Evolutionary conservation across 1,140 invertebrate genomes (phyloP), one percentile per base, ranked within the genome.

Genomic region (Lasaia peninsularis): DNA sequence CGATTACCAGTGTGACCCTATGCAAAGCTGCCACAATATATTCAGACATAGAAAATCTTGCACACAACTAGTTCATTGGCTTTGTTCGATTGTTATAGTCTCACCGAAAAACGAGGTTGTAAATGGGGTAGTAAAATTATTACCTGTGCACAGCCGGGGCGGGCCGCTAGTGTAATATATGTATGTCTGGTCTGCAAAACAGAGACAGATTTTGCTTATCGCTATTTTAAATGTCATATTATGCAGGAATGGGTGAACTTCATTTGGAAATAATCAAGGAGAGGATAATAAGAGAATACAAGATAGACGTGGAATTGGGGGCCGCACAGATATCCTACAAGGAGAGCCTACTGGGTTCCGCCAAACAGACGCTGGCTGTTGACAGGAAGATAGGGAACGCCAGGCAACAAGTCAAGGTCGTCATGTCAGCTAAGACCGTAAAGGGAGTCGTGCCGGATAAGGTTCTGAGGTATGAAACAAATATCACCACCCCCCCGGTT

Each of bases 191-290:
- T 7, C 24, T 28, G 24, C 24, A 28, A 28, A 28, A 28, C 24
- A 4, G 0, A 6, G 2, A 28, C 8, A 4, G 24, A 28, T 6
- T 28, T 28, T 28, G 5, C 5, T 28, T 28, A 7, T 28, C 5
- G 8, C 4, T 4, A 28, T 28, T 28, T 7, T 28, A 7, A 28
- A 28, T 28, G 24, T 28, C 24, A 4, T 7, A 7, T 2, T 28
- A 18, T 56, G 12, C 52, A 92, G 94, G 96, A 12, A 99, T 99
- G 98, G 98, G 98, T 6, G 98, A 99, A 89, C 90, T 99, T 3
- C 98, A 99, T 86, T 90, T 99, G 57, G 98, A 99, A 71, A 95
- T 99, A 48, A 95, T 99, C 32, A 95, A 95, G 71, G 95, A 98
- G 67, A 90, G 97, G 54, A 94, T 99, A 20, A 82, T 91, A 50